A percentile compares a stretch with the other conserved stretches of the same genome.
phyloP scores from a whole-genome alignment of 1,140 invertebrate species.

The Oedothorax gibbosus region DNA sequence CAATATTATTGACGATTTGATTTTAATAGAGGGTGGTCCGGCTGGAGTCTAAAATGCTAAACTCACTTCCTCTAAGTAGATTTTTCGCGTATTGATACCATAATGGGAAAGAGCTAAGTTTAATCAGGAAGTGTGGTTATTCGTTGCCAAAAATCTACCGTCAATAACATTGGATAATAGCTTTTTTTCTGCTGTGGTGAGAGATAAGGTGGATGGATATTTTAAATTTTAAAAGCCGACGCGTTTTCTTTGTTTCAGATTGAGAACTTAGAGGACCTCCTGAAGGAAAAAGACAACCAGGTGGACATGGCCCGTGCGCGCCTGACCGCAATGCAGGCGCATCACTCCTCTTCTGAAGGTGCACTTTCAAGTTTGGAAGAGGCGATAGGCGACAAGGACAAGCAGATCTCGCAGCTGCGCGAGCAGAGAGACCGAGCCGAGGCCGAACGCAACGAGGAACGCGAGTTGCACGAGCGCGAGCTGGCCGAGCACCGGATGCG shows the following conservation, averaged over 20 bases:
- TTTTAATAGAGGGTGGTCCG: no score
- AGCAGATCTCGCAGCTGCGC: conserved; percentile 90
- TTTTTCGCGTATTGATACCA: no score
- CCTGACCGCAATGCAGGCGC: conserved; percentile 86
- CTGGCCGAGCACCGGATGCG: conserved; percentile 96
- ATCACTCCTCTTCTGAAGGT: conserved; percentile 91
- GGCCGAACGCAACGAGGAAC: conserved; percentile 94
- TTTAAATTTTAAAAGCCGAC: no score
- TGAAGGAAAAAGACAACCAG: conserved; percentile 98
- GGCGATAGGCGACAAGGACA: conserved; percentile 95
- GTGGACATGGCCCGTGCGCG: conserved; percentile 93
- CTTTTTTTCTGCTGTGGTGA: no score
- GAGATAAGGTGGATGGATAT: no score
- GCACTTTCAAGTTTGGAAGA: conserved; percentile 93
- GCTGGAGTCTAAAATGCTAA: no score
- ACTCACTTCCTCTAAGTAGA: no score
- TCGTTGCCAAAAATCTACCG: no score
- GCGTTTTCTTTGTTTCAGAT: conserved; percentile 84
- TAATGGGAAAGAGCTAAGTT: no score
- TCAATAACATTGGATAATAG: no score
- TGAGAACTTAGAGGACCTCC: conserved; percentile 94
- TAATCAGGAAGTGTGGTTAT: no score
- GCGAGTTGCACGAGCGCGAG: conserved; percentile 92
- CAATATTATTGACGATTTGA: no score
- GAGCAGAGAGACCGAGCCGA: conserved; percentile 96